Conservation (phyloP, 2,797 vertebrate genomes). For the Oreochromis mossambicus region DNA sequence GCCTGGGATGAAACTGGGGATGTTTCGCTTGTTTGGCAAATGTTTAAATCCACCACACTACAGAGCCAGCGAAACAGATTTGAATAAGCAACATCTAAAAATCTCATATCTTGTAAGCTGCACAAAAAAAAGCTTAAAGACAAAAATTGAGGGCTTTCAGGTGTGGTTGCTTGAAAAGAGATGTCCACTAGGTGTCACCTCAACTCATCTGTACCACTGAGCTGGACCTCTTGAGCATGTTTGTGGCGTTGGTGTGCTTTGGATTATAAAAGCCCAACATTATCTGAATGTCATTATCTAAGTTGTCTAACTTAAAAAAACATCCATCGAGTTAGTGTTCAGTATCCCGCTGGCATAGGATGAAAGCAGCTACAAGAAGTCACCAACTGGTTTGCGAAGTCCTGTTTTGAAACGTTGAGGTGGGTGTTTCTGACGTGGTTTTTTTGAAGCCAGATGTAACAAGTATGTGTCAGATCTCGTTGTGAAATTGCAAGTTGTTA, state of each 20-base stretch:
- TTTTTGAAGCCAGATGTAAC: background rate
- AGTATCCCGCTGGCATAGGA: background rate
- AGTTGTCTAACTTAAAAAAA: background rate
- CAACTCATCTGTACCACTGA: background rate
- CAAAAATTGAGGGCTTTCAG: background rate
- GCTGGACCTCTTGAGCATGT: background rate
- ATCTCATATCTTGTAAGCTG: background rate
- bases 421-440: background rate
- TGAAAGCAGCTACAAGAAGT: background rate
- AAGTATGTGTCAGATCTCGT: background rate
- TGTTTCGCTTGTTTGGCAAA: background rate
- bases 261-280: background rate
- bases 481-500: background rate
- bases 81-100: background rate
- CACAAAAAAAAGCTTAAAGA: background rate
- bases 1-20: background rate
- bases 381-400: background rate
- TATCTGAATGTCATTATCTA: background rate
- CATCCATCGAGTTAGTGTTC: background rate
- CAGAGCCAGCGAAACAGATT: background rate
- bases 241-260: background rate
- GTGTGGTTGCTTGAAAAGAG: background rate
- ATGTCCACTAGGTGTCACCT: background rate
- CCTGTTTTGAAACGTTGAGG: background rate
- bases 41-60: background rate